Evolutionary conservation across 2,797 vertebrate species (phyloP).

Genomic region (Ambastaia sidthimunki): DNA sequence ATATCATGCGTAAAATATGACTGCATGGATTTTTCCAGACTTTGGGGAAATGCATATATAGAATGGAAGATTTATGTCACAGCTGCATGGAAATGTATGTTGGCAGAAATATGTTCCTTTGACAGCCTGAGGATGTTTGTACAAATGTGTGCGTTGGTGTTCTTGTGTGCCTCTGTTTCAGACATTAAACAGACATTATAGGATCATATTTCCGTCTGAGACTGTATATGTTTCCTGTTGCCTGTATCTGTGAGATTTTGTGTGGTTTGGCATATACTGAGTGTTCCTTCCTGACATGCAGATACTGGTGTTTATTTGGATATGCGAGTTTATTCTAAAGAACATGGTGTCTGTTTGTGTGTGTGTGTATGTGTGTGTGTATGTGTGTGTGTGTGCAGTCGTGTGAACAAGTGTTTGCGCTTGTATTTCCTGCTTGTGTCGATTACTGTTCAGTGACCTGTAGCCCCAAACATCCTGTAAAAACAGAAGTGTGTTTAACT

Average conservation of each 20-base stretch:
- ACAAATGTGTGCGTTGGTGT: background rate
- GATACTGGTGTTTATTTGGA: conserved; percentile 15
- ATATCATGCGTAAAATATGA: background rate
- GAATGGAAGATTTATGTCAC: background rate
- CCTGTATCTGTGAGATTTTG: background rate
- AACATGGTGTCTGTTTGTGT: background rate
- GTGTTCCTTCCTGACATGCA: background rate
- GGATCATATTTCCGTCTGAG: background rate
- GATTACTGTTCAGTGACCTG: background rate
- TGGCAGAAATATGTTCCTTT: conserved; percentile 53
- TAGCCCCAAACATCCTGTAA: conserved; percentile 26
- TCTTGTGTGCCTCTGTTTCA: conserved; percentile 26
- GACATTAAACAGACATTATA: conserved; percentile 10
- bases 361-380: background rate
- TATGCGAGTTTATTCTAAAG: conserved; percentile 29
- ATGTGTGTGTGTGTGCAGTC: background rate
- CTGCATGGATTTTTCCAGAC: background rate
- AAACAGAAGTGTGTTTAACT: background rate
- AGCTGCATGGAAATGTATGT: background rate
- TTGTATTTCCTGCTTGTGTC: conserved; percentile 27
- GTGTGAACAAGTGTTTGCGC: background rate
- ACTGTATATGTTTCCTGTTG: background rate
- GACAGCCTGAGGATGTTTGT: conserved; percentile 8
- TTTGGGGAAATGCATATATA: background rate
- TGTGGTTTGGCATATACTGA: background rate